Evolutionary conservation across 2,797 vertebrate genomes (phyloP), one percentile per base, ranked within the genome.

Genomic region (Chiloscyllium punctatum): DNA sequence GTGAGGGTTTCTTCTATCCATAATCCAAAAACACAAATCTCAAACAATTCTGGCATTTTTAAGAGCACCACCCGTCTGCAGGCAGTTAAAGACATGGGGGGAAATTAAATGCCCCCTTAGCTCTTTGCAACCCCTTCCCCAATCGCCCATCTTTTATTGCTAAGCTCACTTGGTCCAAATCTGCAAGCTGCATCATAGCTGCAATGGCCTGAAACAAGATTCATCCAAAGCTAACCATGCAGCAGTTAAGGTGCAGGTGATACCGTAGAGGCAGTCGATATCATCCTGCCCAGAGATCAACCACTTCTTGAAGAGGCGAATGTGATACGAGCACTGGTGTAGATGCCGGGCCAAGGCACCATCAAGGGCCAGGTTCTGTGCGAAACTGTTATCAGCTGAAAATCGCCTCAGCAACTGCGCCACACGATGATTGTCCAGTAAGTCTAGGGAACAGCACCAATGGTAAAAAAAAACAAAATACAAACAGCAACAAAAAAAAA

Each of bases 231-330:
- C 82, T 82, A 72, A 86, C 95, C 95, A 51, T 79, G 95, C 95
- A 95, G 87, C 95, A 96, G 69, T 21, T 57, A 77, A 95, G 69
- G 71, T 53, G 94, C 94, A 95, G 69, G 94, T n/a, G 94, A 95
- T 95, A 99, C 99, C 99, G 98, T 99, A 98, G 97, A 99, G 98
- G 98, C 98, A 99, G 98, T 99, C 98, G 98, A 99, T 98, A 97
- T 99, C 98, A 97, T 99, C 99, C 97, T 98, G 98, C 98, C 98
- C 99, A 97, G 98, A 99, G 98, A 98, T 98, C 97, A 99, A 98
- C 98, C 99, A 99, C 98, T 99, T 99, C 98, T 98, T 98, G 99
- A 99, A 99, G 98, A 99, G 99, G 96, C 99, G 98, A 96, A 99
- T 99, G 98, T 99, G 99, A 98, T 99, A 99, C 98, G 98, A 99